These are phyloP conservation scores for Unio delphinus DNA, from an alignment of 2,888 invertebrate genomes.

Conservation along the genomic window DNA sequence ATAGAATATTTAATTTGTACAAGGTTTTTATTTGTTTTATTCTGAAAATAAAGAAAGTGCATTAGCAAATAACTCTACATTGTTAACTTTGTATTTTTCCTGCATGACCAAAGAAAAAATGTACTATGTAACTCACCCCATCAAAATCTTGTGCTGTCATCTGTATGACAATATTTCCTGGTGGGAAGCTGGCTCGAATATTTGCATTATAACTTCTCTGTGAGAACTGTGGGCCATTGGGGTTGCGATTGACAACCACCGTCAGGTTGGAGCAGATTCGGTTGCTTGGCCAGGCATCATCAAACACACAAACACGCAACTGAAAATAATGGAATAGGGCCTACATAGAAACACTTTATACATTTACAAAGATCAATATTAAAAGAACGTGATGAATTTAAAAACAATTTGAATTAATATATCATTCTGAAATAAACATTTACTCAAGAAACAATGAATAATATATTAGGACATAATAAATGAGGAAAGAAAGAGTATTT, in stretches of 20 bases:
- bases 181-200: conserved; percentile 47
- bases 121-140: conserved; percentile 76
- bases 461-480: too few species aligned
- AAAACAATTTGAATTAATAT: too few species aligned
- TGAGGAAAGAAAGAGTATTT: too few species aligned
- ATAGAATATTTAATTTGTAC: too few species aligned
- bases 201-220: conserved; percentile 18
- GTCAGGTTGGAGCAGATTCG: conserved; percentile 35
- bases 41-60: too few species aligned
- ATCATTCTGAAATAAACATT: too few species aligned
- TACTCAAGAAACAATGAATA: too few species aligned
- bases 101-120: background rate
- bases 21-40: too few species aligned
- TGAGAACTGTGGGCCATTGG: conserved; percentile 39
- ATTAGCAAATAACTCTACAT: too few species aligned
- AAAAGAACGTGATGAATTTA: too few species aligned
- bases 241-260: conserved; percentile 47
- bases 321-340: conserved; percentile 7
- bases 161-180: conserved; percentile 78
- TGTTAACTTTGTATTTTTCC: too few species aligned
- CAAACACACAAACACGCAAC: conserved; percentile 50
- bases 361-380: too few species aligned
- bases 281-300: conserved; percentile 52
- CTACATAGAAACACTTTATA: background rate
- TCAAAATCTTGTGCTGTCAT: conserved; percentile 88